Evolutionary conservation across 35 echinoderm and acorn worm species (phyloP).

Genomic region (Eucidaris tribuloides): DNA sequence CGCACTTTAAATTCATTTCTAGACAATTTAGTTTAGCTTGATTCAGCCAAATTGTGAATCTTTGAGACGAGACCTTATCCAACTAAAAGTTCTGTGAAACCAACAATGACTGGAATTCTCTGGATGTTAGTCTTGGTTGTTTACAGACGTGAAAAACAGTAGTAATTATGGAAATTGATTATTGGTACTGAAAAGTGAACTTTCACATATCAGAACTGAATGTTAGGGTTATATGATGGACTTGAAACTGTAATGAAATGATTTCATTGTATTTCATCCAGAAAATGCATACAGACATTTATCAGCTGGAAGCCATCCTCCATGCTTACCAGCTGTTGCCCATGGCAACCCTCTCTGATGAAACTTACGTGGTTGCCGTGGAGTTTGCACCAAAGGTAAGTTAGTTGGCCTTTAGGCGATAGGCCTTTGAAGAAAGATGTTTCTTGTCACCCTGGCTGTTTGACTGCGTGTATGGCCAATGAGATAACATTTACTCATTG

Average conservation of each 20-base stretch:
- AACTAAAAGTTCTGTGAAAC: too few species aligned
- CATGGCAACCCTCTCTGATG: background rate
- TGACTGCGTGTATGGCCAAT: too few species aligned
- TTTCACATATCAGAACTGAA: too few species aligned
- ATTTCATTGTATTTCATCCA: background rate
- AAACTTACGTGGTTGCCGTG: slow-evolving; percentile 1
- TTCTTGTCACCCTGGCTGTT: too few species aligned
- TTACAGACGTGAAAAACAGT: background rate
- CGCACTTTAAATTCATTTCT: too few species aligned
- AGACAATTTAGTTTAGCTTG: too few species aligned
- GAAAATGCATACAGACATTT: background rate
- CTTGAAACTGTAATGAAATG: background rate
- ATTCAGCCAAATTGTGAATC: too few species aligned
- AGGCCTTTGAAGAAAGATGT: too few species aligned
- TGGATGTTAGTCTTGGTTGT: background rate
- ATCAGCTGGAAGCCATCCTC: background rate
- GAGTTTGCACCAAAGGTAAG: background rate
- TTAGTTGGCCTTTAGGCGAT: too few species aligned
- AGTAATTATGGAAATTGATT: background rate
- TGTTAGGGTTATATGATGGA: background rate
- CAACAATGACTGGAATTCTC: background rate
- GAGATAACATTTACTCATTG: too few species aligned
- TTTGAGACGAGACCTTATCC: too few species aligned
- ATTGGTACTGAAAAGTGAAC: background rate
- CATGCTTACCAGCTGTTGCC: background rate